Evolutionary conservation across 2,113 vertebrate species (phyloP), one percentile per base, ranked within the genome.

Genomic region (Callocephalon fimbriatum): DNA sequence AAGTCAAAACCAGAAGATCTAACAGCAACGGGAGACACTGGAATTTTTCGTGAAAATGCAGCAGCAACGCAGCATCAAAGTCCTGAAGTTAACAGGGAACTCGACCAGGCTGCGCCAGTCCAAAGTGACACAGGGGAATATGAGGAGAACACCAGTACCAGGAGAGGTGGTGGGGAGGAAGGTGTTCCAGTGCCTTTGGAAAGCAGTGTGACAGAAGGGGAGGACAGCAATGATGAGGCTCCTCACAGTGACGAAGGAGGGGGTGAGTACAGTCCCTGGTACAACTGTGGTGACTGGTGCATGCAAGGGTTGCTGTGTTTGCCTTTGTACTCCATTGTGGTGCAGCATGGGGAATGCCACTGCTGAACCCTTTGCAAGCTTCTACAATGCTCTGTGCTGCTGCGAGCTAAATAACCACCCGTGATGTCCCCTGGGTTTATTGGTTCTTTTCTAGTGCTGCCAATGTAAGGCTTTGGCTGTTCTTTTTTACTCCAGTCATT

Each of bases 231-330:
- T 1, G 68, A 84, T 12, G 93, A 90, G 65, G 6, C 22, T 68
- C 14, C 12, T 40, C 19, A 62, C 75, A 53, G 54, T 32, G 93
- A 95, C 1, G 15, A 83, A 38, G 93, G 59, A 85, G 98, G 91
- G 79, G 99, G 99, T 99, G 97, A 99, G 99, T 99, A 93, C 19
- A 29, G 84, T 35, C 61, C 40, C 25, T 13, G 15, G 68, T 40
- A 35, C 6, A 53, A 15, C 76, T 38, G 66, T 78, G 68, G 63
- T 50, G 78, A 27, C 40, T n/a, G 7, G 19, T 88, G 93, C 84
- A 19, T 74, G 93, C 62, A 66, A 47, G 65, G 9, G 76, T 38
- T 56, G 51, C 45, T 74, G 45, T 4, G 0, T 45, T 58, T 58
- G 51, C 59, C 53, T 18, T 17, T 11, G 27, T 2, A 1, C 32